Evolutionary conservation across 2,113 vertebrate species (phyloP).

Genomic region (Leptocoma aspasia): DNA sequence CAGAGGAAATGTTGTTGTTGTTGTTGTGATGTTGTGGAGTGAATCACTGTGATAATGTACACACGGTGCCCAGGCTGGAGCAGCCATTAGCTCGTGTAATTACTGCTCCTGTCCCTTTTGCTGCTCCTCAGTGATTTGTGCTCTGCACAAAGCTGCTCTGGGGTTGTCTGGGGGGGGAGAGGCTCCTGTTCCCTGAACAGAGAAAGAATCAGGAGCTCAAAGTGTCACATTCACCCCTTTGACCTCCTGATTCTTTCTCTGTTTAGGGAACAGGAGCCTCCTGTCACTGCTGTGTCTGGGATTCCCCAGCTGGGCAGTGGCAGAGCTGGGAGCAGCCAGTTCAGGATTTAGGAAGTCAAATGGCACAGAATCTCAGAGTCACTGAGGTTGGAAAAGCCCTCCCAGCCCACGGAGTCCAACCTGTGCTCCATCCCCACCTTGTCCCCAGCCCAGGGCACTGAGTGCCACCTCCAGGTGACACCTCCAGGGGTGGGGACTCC

Average conservation of each 20-base stretch:
- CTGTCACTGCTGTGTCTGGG: accelerated
- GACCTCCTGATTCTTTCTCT: too few species aligned
- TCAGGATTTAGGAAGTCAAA: neutral
- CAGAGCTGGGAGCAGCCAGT: neutral
- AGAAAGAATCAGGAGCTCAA: neutral
- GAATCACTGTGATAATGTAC: neutral
- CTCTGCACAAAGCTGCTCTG: neutral
- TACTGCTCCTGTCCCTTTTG: neutral
- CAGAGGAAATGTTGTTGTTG: neutral
- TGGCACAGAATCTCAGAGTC: neutral
- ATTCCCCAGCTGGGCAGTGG: neutral
- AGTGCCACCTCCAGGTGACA: neutral
- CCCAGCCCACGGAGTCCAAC: accelerated
- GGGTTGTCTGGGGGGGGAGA: neutral
- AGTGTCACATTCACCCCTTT: too few species aligned
- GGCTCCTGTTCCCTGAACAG: neutral
- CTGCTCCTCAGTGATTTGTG: constrained; percentile 4
- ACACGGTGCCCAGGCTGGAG: neutral
- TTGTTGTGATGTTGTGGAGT: neutral
- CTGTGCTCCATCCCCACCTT: accelerated
- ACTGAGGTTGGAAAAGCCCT: accelerated
- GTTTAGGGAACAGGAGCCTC: too few species aligned
- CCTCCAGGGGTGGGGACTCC: neutral
- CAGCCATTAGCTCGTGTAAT: neutral
- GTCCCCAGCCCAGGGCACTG: neutral